phyloP scores from a whole-genome alignment of 2,888 invertebrate species.

The Euplexia lucipara region DNA sequence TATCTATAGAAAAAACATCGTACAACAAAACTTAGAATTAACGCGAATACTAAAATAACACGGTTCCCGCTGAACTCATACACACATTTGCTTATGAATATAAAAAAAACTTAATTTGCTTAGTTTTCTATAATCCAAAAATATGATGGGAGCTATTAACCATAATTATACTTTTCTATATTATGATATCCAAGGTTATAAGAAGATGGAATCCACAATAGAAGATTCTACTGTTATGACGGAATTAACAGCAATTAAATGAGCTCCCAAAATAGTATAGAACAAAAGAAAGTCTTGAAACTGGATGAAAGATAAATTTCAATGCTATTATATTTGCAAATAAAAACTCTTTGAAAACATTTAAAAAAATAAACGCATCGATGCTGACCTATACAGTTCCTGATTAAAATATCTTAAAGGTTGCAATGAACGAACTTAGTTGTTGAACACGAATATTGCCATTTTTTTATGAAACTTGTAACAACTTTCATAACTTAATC shows the following conservation, averaged over 20 bases:
- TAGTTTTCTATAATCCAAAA: slow-evolving; percentile 37
- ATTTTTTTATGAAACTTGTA: slow-evolving; percentile 6
- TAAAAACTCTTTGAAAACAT: not conserved
- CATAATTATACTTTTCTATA: not conserved
- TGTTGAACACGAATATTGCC: not conserved
- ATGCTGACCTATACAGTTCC: not conserved
- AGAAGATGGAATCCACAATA: no score
- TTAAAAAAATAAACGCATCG: slow-evolving; percentile 12
- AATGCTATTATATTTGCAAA: slow-evolving; percentile 38
- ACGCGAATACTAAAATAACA: slow-evolving; percentile 77
- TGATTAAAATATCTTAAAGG: slow-evolving; percentile 2
- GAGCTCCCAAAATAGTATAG: slow-evolving; percentile 53
- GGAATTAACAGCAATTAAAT: not conserved
- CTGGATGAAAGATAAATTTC: slow-evolving; percentile 37
- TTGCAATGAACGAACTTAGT: slow-evolving; percentile 21
- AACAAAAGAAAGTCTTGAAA: slow-evolving; percentile 35
- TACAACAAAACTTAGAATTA: slow-evolving; percentile 85
- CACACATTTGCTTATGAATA: slow-evolving; percentile 59
- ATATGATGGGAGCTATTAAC: slow-evolving; percentile 46
- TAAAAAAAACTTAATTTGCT: slow-evolving; percentile 59
- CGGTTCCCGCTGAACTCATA: slow-evolving; percentile 63
- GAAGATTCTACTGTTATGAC: not conserved
- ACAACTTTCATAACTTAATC: no score
- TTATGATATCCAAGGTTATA: not conserved
- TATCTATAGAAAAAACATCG: slow-evolving; percentile 84